These are phyloP conservation scores for Drosophila demipolita DNA, from an alignment of 2,888 invertebrate species.

Conservation along the genomic window DNA sequence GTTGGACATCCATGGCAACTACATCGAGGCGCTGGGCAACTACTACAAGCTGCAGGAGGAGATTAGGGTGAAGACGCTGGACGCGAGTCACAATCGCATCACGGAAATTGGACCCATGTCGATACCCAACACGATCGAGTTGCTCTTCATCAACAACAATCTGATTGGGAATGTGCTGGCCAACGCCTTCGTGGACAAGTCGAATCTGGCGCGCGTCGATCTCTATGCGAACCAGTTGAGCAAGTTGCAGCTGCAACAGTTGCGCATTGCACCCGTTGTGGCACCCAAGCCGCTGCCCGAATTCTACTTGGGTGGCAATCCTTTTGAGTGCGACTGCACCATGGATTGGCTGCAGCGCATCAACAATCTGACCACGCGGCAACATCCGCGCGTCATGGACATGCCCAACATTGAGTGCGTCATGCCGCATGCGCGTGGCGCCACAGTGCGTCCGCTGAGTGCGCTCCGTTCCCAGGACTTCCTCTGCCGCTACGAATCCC, in stretches of 20 bases:
- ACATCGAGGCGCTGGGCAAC: conserved; percentile 94
- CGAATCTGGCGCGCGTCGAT: conserved; percentile 93
- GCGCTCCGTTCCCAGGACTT: conserved; percentile 94
- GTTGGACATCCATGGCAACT: conserved; percentile 96
- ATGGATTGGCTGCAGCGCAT: conserved; percentile 98
- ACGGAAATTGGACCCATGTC: conserved; percentile 92
- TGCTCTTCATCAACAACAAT: conserved; percentile 95
- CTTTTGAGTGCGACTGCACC: conserved; percentile 97
- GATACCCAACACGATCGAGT: conserved; percentile 94
- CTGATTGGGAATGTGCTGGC: conserved; percentile 92
- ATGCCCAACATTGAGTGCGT: conserved; percentile 95
- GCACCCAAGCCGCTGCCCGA: conserved; percentile 91
- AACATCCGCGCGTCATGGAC: conserved; percentile 95
- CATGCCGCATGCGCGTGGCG: conserved; percentile 93
- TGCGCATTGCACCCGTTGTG: conserved; percentile 89
- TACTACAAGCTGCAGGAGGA: conserved; percentile 94
- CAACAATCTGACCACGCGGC: conserved; percentile 93
- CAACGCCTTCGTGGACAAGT: conserved; percentile 94
- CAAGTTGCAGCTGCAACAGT: conserved; percentile 92
- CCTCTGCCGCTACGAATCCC: conserved; percentile 95
- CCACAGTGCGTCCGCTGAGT: conserved; percentile 91
- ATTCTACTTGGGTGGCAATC: conserved; percentile 96
- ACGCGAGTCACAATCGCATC: conserved; percentile 95
- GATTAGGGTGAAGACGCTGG: conserved; percentile 93
- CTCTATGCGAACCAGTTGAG: conserved; percentile 95